Conservation (phyloP, 2,113 vertebrate species). For the Apodemus speciosus region DNA sequence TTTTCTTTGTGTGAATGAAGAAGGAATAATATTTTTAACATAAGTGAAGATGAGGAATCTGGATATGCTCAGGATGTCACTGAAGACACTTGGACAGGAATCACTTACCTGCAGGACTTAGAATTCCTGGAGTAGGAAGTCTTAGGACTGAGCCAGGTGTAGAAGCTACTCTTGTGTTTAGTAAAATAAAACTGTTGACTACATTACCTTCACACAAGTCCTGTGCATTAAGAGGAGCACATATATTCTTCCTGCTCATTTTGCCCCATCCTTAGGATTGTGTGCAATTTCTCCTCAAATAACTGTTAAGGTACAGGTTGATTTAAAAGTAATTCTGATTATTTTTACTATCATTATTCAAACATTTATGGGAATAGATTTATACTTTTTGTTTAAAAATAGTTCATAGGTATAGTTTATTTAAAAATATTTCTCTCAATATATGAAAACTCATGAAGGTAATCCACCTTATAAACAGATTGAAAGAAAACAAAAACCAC, state of each 20-base stretch:
- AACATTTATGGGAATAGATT: not conserved
- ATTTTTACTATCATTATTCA: not conserved
- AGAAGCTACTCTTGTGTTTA: not conserved
- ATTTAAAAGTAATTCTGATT: slow-evolving; percentile 8
- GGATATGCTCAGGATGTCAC: not conserved
- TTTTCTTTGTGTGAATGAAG: not conserved
- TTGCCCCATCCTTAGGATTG: not conserved
- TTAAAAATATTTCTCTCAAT: not conserved
- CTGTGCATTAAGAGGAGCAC: not conserved
- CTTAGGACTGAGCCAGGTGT: not conserved
- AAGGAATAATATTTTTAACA: not conserved
- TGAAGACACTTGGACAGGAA: not conserved
- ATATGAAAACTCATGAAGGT: no score
- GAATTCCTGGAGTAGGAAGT: not conserved
- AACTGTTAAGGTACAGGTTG: not conserved
- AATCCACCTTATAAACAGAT: no score
- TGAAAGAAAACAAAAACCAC: no score
- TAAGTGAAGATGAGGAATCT: not conserved
- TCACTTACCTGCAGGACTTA: not conserved
- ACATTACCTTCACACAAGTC: not conserved
- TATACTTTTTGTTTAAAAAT: not conserved
- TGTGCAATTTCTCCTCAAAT: not conserved
- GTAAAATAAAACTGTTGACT: not conserved
- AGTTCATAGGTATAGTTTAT: not conserved
- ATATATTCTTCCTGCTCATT: no score